Percentiles rank a stretch among this genome's conserved stretches.
Conservation (phyloP, 2,888 invertebrate genomes). For the Epistrophe grossulariae region DNA sequence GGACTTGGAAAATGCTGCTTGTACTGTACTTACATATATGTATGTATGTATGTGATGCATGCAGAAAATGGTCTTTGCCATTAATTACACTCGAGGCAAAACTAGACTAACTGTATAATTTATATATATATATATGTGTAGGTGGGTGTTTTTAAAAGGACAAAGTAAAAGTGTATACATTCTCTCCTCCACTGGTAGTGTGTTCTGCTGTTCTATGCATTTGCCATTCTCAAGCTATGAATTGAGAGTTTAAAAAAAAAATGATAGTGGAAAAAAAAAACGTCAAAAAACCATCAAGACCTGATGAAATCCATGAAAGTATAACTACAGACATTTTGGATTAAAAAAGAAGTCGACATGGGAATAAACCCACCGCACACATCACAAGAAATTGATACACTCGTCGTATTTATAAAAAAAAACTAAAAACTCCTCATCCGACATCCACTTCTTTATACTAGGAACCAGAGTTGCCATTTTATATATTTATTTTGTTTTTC, state of each 20-base stretch:
- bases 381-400: slow-evolving; percentile 40
- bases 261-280: slow-evolving; percentile 48
- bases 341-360: slow-evolving; percentile 72
- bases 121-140: neutral
- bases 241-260: slow-evolving; percentile 18
- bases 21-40: slow-evolving; percentile 1
- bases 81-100: slow-evolving; percentile 74
- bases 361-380: slow-evolving; percentile 27
- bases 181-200: neutral
- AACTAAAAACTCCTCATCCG: neutral
- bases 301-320: slow-evolving; percentile 74
- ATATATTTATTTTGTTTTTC: neutral
- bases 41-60: slow-evolving; percentile 60
- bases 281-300: slow-evolving; percentile 72
- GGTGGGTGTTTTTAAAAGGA: slow-evolving; percentile 51
- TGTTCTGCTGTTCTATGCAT: slow-evolving; percentile 11
- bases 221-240: slow-evolving; percentile 29
- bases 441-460: neutral
- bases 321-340: slow-evolving; percentile 74
- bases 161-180: slow-evolving; percentile 69
- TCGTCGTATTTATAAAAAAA: slow-evolving; percentile 6
- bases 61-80: slow-evolving; percentile 73
- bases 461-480: slow-evolving; percentile 10
- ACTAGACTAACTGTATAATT: slow-evolving; percentile 38
- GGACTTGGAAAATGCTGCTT: slow-evolving; percentile 62